Percentiles rank a stretch among this genome's conserved stretches.
Evolutionary conservation across 2,797 vertebrate species (phyloP).

Genomic region (Cheirogaleus major): DNA sequence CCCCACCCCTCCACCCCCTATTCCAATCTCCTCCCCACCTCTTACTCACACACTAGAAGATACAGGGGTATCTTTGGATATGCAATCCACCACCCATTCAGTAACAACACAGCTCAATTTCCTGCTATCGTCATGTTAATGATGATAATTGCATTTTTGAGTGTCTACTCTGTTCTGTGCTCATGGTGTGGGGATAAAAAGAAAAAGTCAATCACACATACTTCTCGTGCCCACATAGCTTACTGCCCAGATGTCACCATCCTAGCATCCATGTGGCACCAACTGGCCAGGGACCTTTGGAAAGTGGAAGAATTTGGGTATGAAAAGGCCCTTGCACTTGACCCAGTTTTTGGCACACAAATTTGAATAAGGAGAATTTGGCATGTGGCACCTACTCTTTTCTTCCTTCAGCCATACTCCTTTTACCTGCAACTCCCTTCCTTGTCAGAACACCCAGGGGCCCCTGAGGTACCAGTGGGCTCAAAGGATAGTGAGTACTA

Average conservation of each 20-base stretch:
- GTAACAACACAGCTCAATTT: background rate
- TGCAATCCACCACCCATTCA: background rate
- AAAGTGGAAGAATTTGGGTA: background rate
- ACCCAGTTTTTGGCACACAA: rapidly evolving
- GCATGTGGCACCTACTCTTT: background rate
- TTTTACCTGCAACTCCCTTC: background rate
- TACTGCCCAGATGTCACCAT: background rate
- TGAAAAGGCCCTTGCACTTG: background rate
- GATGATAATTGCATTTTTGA: background rate
- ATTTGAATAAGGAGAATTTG: background rate
- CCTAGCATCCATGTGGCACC: background rate
- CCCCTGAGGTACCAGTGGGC: background rate
- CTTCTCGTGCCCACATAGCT: background rate
- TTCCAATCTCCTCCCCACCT: background rate
- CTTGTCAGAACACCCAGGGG: background rate
- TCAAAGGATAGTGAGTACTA: background rate
- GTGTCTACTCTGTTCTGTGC: background rate
- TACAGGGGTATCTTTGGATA: too few species aligned
- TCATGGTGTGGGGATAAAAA: background rate
- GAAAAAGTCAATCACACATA: too few species aligned
- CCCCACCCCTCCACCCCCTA: rapidly evolving
- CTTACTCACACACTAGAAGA: background rate
- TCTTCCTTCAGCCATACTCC: background rate
- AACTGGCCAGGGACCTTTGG: background rate
- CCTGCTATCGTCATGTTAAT: background rate